Percentiles rank a stretch among this genome's conserved stretches.
Evolutionary conservation across 2,797 vertebrate species (phyloP).

Genomic region (Schizopygopsis pylzovi): DNA sequence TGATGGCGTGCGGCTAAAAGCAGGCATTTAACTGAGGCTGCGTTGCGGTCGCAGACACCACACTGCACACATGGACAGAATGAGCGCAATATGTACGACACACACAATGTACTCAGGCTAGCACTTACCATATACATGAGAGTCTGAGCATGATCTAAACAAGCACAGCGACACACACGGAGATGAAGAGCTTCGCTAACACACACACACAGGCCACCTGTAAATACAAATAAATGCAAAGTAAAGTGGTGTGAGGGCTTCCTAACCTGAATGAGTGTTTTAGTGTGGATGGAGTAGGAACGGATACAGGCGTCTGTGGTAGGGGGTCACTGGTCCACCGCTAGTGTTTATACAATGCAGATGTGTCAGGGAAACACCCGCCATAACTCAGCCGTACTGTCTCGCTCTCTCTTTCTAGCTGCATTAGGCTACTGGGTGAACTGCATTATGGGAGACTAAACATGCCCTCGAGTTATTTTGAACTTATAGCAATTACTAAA

Average conservation of each 20-base stretch:
- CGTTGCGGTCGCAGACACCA: slow-evolving; percentile 43
- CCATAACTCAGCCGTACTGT: slow-evolving; percentile 54
- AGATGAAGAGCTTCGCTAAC: slow-evolving; percentile 26
- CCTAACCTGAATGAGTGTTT: slow-evolving; percentile 44
- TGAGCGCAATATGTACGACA: slow-evolving; percentile 48
- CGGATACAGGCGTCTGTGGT: slow-evolving; percentile 41
- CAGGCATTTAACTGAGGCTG: slow-evolving; percentile 53
- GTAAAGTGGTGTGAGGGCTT: slow-evolving; percentile 55
- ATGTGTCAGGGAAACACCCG: slow-evolving; percentile 58
- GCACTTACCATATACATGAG: slow-evolving; percentile 33
- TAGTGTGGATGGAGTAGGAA: slow-evolving; percentile 43
- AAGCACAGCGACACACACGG: slow-evolving; percentile 25
- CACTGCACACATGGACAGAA: slow-evolving; percentile 54
- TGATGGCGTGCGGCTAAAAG: slow-evolving; percentile 50
- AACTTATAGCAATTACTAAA: slow-evolving; percentile 33
- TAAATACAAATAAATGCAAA: slow-evolving; percentile 56
- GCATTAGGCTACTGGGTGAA: slow-evolving; percentile 50
- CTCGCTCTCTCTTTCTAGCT: slow-evolving; percentile 39
- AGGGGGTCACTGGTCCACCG: slow-evolving; percentile 49
- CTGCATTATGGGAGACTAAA: slow-evolving; percentile 45
- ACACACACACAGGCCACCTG: slow-evolving; percentile 25
- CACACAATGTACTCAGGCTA: slow-evolving; percentile 11
- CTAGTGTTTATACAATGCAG: slow-evolving; percentile 61
- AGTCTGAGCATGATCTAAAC: slow-evolving; percentile 44
- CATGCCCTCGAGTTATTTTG: slow-evolving; percentile 31